Evolutionary conservation across 2,888 invertebrate genomes (phyloP).

Genomic region (Drosophila peninsularis): DNA sequence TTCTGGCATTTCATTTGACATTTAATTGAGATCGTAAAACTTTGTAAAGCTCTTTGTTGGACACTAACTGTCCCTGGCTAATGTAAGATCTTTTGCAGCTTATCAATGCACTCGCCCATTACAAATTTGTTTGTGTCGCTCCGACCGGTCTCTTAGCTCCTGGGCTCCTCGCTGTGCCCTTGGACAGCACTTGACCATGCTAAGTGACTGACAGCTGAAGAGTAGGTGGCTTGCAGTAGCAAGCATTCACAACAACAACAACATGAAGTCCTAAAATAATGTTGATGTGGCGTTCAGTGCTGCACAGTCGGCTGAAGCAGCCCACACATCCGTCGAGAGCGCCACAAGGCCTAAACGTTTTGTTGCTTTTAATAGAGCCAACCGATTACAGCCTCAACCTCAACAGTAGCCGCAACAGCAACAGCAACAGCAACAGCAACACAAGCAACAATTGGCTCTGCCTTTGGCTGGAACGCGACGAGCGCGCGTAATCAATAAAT

Average conservation of each 20-base stretch:
- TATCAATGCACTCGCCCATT: slow-evolving; percentile 58
- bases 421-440: slow-evolving; percentile 39
- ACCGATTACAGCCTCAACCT: slow-evolving; percentile 62
- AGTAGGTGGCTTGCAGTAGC: slow-evolving; percentile 73
- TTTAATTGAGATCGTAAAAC: slow-evolving; percentile 81
- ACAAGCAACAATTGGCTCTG: slow-evolving; percentile 56
- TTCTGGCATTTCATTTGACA: slow-evolving; percentile 81
- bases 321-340: slow-evolving; percentile 64
- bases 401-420: slow-evolving; percentile 33
- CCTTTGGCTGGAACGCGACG: slow-evolving; percentile 66
- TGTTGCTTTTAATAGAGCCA: slow-evolving; percentile 77
- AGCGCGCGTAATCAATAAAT: slow-evolving; percentile 82
- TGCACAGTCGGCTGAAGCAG: slow-evolving; percentile 35
- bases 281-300: slow-evolving; percentile 51
- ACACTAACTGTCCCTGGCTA: slow-evolving; percentile 66
- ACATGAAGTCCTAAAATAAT: slow-evolving; percentile 31
- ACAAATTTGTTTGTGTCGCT: slow-evolving; percentile 48
- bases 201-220: slow-evolving; percentile 58
- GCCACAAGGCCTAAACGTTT: slow-evolving; percentile 79
- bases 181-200: slow-evolving; percentile 50
- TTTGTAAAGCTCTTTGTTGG: slow-evolving; percentile 75
- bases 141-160: slow-evolving; percentile 22
- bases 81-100: slow-evolving; percentile 72
- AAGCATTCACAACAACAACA: slow-evolving; percentile 43
- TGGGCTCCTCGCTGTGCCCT: slow-evolving; percentile 42